Base-by-base conservation (phyloP, 1,140 invertebrate species). In the Melipona quadrifasciata region DNA sequence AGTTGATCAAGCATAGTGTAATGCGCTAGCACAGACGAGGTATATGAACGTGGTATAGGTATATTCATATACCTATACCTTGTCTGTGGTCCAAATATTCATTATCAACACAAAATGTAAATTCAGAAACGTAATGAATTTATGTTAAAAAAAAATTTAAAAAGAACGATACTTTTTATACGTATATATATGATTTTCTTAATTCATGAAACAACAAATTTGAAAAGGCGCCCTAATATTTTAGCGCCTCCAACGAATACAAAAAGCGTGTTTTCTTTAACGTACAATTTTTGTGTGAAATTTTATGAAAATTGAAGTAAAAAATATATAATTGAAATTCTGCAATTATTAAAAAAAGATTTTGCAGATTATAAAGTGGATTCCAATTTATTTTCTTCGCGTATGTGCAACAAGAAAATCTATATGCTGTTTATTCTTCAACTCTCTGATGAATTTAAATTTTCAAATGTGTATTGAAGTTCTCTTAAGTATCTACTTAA, bases 401-500 rank as follows among this genome's bases (percentile, higher is more conserved):
- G 17, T 24, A 16, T n/a, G 17, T 19, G 5, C 12, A 47, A 19
- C n/a, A 58, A 75, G 10, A 19, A 24, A 12, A 19, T 27, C 5
- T 11, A 0, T 17, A 0, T 51, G 10, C 6, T 27, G 14, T n/a
- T 34, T 14, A 34, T 3, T 53, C 1, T 68, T 53, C 11, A 16
- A 72, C 17, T 14, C 31, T 19, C 17, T 80, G 24, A 55, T 58
- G 24, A 70, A 58, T 80, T 61, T 55, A 57, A 80, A 80, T 58
- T 47, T 47, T 47, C 39, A 47, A 47, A 47, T 0, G 39, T 47
- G 39, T 6, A 47, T 8, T 8, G 39, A 47, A 47, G 39, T 10
- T 47, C 39, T 47, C 0, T 47, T 47, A 47, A 53, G 10, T n/a
- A n/a, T 24, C 34, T 16, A n/a, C 31, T 4, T 5, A 17, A 31